Conservation (phyloP, 2,113 vertebrate species). For the Pseudolaguvia tuberculata region DNA sequence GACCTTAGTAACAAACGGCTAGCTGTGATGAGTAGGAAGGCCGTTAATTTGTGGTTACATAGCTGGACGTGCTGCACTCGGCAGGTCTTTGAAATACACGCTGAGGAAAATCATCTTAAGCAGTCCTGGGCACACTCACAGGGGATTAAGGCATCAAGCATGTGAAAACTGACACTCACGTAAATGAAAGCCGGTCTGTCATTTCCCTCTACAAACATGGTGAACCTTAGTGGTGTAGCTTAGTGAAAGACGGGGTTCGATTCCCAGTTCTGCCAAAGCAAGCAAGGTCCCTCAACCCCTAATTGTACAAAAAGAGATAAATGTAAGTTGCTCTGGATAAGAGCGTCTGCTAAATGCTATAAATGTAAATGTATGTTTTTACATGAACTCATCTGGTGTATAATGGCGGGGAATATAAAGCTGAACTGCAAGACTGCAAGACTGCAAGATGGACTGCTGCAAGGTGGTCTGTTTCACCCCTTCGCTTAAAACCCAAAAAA, state of each 20-base stretch:
- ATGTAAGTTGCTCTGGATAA: too few species aligned
- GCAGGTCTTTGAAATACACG: slow-evolving; percentile 16
- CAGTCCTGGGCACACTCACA: slow-evolving; percentile 32
- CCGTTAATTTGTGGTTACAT: slow-evolving; percentile 35
- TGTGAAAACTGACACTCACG: slow-evolving; percentile 50
- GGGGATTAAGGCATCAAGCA: slow-evolving; percentile 51
- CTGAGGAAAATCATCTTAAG: slow-evolving; percentile 29
- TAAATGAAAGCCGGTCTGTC: slow-evolving; percentile 48
- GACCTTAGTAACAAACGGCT: slow-evolving; percentile 23
- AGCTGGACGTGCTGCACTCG: slow-evolving; percentile 19
- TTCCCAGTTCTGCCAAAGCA: too few species aligned
- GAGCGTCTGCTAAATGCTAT: too few species aligned
- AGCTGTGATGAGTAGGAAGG: slow-evolving; percentile 11
- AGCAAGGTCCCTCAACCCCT: too few species aligned
- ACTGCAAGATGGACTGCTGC: not conserved
- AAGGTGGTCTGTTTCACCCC: not conserved
- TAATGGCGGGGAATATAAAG: slow-evolving; percentile 8
- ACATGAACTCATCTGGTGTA: too few species aligned
- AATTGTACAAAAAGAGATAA: too few species aligned
- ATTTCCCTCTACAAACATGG: slow-evolving; percentile 41
- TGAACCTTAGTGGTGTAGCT: too few species aligned
- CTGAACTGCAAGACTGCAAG: not conserved
- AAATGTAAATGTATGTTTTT: too few species aligned
- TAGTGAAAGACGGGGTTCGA: too few species aligned
- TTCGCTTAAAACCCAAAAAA: slow-evolving; percentile 1